Conservation (phyloP, 1,140 invertebrate species). For the Lordiphosa stackelbergi region DNA sequence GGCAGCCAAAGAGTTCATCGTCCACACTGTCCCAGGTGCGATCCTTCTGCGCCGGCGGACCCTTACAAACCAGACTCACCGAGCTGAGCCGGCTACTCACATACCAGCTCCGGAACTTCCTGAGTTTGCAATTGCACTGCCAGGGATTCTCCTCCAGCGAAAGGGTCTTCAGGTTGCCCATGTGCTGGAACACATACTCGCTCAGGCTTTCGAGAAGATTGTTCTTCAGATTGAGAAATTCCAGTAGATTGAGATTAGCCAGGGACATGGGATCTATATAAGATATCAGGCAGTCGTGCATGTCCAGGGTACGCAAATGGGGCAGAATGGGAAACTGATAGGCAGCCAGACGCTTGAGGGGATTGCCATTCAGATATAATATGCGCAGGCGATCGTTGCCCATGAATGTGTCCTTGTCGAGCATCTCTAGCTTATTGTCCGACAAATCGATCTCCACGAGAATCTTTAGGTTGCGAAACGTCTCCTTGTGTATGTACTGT, state of each 20-base stretch:
- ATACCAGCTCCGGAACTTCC: constrained; percentile 89
- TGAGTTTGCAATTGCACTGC: constrained; percentile 91
- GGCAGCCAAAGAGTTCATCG: constrained; percentile 85
- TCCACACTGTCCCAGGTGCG: constrained; percentile 83
- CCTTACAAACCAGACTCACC: constrained; percentile 81
- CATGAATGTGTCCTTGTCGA: constrained; percentile 85
- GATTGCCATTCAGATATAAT: constrained; percentile 85
- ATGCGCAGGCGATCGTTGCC: constrained; percentile 86
- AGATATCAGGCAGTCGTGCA: constrained; percentile 86
- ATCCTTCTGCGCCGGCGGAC: constrained; percentile 80
- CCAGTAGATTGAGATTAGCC: constrained; percentile 82
- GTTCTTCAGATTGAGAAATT: constrained; percentile 84
- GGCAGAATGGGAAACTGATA: constrained; percentile 85
- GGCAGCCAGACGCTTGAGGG: constrained; percentile 80
- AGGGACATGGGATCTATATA: constrained; percentile 86
- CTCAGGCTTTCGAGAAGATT: constrained; percentile 84
- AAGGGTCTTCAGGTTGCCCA: constrained; percentile 86
- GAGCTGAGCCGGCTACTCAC: constrained; percentile 83
- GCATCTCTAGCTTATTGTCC: constrained; percentile 83
- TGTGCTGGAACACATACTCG: constrained; percentile 82
- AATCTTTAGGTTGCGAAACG: constrained; percentile 91
- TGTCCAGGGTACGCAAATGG: constrained; percentile 84
- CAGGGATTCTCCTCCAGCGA: constrained; percentile 91
- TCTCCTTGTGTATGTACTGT: constrained; percentile 86
- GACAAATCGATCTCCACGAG: constrained; percentile 91